Conservation (phyloP, 2,113 vertebrate genomes). For the Archocentrus centrarchus region DNA sequence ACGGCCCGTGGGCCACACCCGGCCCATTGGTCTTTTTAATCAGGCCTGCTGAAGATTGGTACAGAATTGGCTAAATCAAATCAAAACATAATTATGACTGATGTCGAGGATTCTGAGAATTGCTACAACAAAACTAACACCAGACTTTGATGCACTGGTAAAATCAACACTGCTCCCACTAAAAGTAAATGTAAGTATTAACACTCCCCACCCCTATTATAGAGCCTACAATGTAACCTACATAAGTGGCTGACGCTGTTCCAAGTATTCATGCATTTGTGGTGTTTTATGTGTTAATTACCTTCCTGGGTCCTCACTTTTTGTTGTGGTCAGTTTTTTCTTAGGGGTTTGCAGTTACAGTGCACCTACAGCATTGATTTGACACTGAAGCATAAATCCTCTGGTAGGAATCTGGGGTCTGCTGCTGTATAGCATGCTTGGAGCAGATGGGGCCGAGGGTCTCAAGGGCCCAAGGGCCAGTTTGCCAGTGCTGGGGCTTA, state of each 20-base stretch:
- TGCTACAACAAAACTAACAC: too few relatives aligned
- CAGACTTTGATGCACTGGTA: too few relatives aligned
- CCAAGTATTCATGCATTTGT: neutral
- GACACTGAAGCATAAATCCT: neutral
- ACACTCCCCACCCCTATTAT: neutral
- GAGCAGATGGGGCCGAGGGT: neutral
- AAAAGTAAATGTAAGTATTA: too few relatives aligned
- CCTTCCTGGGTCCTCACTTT: neutral
- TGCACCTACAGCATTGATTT: neutral
- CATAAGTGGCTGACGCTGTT: neutral
- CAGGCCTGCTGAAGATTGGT: too few relatives aligned
- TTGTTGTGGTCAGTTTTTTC: neutral
- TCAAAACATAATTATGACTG: too few relatives aligned
- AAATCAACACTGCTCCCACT: too few relatives aligned
- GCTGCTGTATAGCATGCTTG: neutral
- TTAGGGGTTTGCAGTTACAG: neutral
- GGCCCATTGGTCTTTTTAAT: too few relatives aligned
- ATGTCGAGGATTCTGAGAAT: too few relatives aligned
- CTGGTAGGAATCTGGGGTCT: neutral
- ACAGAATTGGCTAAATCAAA: too few relatives aligned
- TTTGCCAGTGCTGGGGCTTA: constrained; percentile 2
- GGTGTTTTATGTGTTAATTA: neutral
- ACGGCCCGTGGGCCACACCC: too few relatives aligned
- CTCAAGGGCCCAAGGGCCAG: neutral
- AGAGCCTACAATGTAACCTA: neutral